phyloP scores from a whole-genome alignment of 2,888 invertebrate genomes.

The Scrobipalpa atriplicella region DNA sequence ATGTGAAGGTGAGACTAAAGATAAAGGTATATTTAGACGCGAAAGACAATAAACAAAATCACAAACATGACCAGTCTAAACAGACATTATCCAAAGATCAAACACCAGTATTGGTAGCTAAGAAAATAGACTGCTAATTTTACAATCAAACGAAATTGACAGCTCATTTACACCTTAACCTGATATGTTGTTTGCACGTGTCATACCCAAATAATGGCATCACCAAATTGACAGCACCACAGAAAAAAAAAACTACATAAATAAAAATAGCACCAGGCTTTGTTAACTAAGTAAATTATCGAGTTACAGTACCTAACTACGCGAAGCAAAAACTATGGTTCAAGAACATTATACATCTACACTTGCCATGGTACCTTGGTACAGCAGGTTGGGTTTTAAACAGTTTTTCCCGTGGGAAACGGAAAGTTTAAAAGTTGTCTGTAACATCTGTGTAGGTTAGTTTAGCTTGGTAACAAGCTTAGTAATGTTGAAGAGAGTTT shows the following conservation, averaged over 20 bases:
- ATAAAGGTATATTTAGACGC: not conserved
- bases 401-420: too few relatives aligned
- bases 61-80: not conserved
- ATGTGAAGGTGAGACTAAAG: not conserved
- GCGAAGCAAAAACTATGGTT: slow-evolving; percentile 20
- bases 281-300: slow-evolving; percentile 27
- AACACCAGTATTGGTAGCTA: not conserved
- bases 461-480: too few relatives aligned
- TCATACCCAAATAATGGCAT: slow-evolving; percentile 29
- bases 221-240: slow-evolving; percentile 29
- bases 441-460: too few relatives aligned
- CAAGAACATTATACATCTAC: slow-evolving; percentile 14
- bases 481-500: too few relatives aligned
- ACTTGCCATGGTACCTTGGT: too few relatives aligned
- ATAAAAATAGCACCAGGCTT: slow-evolving; percentile 30
- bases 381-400: too few relatives aligned
- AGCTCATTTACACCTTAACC: slow-evolving; percentile 13
- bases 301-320: slow-evolving; percentile 23
- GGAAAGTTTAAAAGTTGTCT: too few relatives aligned
- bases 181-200: slow-evolving; percentile 23
- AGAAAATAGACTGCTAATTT: not conserved
- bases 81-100: not conserved
- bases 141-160: not conserved
- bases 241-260: slow-evolving; percentile 30
- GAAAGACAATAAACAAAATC: not conserved